phyloP scores from a whole-genome alignment of 2,113 vertebrate species.

The Delphinus delphis region DNA sequence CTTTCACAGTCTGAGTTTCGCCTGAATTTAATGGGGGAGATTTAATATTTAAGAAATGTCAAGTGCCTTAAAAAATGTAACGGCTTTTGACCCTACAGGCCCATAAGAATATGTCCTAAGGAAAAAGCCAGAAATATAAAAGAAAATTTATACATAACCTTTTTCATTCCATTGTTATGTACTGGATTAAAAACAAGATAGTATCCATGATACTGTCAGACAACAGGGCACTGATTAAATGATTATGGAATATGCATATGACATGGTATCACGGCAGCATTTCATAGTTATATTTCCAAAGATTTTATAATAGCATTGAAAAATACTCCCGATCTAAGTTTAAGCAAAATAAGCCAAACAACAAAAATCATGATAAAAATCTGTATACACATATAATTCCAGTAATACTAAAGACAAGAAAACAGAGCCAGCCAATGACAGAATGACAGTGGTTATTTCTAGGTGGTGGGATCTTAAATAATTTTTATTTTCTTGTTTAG shows the following conservation, averaged over 20 bases:
- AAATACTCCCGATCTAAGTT: constrained; percentile 7
- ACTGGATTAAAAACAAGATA: background rate
- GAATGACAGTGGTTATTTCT: background rate
- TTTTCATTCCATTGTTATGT: constrained; percentile 12
- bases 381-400: background rate
- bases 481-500: background rate
- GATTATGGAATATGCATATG: background rate
- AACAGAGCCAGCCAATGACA: background rate
- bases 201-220: background rate
- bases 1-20: background rate
- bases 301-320: background rate
- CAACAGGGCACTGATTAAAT: background rate
- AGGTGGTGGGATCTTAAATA: background rate
- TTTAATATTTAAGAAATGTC: background rate
- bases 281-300: background rate
- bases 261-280: background rate
- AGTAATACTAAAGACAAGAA: background rate
- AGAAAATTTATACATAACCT: background rate
- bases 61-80: background rate
- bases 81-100: background rate
- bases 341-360: background rate
- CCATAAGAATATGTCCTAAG: background rate
- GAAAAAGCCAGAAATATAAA: background rate
- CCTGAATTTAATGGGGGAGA: background rate
- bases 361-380: background rate